A percentile compares a stretch with the other conserved stretches of the same genome.
These are phyloP conservation scores for Holcopasites calliopsidis DNA, from an alignment of 1,140 invertebrate genomes.

Conservation along the genomic window DNA sequence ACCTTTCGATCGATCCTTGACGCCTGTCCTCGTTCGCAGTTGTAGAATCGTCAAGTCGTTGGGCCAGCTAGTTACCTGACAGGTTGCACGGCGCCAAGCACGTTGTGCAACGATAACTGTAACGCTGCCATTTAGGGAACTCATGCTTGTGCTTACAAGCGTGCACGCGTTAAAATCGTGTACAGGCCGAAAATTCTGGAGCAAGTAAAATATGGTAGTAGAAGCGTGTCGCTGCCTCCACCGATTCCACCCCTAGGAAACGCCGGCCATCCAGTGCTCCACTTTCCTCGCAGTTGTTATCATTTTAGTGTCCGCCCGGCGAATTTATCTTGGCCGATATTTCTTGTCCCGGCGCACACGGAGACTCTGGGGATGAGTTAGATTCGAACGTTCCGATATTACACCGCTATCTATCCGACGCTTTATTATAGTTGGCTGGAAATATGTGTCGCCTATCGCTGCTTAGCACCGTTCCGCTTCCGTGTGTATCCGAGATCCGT, in stretches of 20 bases:
- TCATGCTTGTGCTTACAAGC: neutral
- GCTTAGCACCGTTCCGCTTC: neutral
- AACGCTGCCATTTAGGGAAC: constrained; percentile 45
- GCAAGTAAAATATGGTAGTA: neutral
- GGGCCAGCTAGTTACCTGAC: constrained; percentile 54
- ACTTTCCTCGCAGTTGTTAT: constrained; percentile 28
- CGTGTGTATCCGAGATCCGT: neutral
- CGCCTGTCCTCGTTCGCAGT: constrained; percentile 35
- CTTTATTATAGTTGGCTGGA: constrained; percentile 2
- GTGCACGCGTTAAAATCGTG: neutral
- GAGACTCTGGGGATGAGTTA: constrained; percentile 29
- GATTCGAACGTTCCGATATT: constrained; percentile 38
- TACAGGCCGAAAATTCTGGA: neutral
- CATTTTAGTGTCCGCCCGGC: neutral
- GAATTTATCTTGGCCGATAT: constrained; percentile 28
- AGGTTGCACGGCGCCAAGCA: constrained; percentile 52
- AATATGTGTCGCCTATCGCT: constrained; percentile 11
- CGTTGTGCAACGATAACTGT: constrained; percentile 60
- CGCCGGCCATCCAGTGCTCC: too few species aligned
- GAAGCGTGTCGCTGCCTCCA: neutral
- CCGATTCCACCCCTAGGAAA: too few species aligned
- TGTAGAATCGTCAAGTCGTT: constrained; percentile 46
- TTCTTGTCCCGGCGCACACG: neutral
- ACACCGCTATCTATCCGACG: neutral
- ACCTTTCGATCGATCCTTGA: constrained; percentile 43